Evolutionary conservation across 2,797 vertebrate genomes (phyloP), one percentile per base, ranked within the genome.

Genomic region (Enteromius paludinosus): DNA sequence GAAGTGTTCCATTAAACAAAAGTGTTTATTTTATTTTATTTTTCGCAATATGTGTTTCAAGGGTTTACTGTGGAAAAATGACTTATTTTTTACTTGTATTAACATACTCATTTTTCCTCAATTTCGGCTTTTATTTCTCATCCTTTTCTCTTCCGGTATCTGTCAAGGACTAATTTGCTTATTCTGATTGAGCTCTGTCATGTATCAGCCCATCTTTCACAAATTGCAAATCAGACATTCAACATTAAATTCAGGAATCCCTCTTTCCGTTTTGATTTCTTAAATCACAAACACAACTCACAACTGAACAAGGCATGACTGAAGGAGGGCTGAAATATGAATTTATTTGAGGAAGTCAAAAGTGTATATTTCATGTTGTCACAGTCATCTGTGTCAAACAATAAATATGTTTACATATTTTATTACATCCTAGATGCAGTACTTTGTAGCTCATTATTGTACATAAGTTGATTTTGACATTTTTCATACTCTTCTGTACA

Each of bases 331-430:
- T 88, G 79, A 89, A 66, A 41, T 79, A 89, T 85, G 85, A 82
- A 17, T 62, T 33, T 64, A 33, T 86, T 81, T 87, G 74, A 82
- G 87, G 56, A 89, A 88, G 84, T 89, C 75, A 70, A 83, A 87
- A 87, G 87, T 90, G 87, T 89, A 88, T 87, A 87, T 91, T 91
- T 87, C 89, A 88, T 91, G 90, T 93, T 92, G 85, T 93, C 92
- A 92, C 90, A 91, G 89, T 92, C 87, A 84, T 89, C 93, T 93
- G 92, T 93, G 93, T 94, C 92, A 93, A 92, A 91, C 91, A 91
- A 89, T 90, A 89, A 91, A 91, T 91, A 91, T 92, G 93, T 94
- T 95, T 94, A 95, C 94, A 94, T 92, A 92, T 92, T 94, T 94
- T 92, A 90, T 87, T 91, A 92, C 90, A 92, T 91, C 88, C 90